These are phyloP conservation scores for Pammene aurita DNA, from an alignment of 2,888 invertebrate species.

Conservation along the genomic window DNA sequence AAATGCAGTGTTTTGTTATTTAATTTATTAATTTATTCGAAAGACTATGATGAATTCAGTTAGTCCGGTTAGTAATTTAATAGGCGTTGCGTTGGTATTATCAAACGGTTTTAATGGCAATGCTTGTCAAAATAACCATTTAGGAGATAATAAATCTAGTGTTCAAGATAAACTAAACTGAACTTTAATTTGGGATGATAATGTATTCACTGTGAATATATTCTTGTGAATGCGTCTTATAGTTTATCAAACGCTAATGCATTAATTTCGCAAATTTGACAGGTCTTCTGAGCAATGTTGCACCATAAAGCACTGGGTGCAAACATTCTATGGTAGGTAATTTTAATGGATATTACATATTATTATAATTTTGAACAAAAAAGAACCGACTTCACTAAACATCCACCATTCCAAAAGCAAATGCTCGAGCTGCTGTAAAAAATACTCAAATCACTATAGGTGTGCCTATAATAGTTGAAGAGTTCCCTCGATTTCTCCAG, in stretches of 20 bases:
- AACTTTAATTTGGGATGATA: slow-evolving; percentile 28
- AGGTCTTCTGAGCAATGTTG: slow-evolving; percentile 16
- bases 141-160: slow-evolving; percentile 17
- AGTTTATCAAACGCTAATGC: slow-evolving; percentile 1
- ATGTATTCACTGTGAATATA: slow-evolving; percentile 21
- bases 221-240: background rate
- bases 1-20: slow-evolving; percentile 21
- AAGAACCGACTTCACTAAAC: too few species aligned
- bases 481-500: too few species aligned
- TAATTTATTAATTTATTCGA: slow-evolving; percentile 25
- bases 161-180: slow-evolving; percentile 25
- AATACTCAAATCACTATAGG: too few species aligned
- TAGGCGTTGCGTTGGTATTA: slow-evolving; percentile 7
- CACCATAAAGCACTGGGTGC: slow-evolving; percentile 5
- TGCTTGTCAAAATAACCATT: slow-evolving; percentile 13
- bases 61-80: slow-evolving; percentile 4
- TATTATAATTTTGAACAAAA: too few species aligned
- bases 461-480: too few species aligned
- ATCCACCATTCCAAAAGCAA: too few species aligned
- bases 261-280: slow-evolving; percentile 19
- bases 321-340: slow-evolving; percentile 16
- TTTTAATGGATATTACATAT: slow-evolving; percentile 13
- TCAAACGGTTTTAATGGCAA: slow-evolving; percentile 11
- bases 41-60: slow-evolving; percentile 11
- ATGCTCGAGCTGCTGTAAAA: too few species aligned